Percentiles rank a stretch among this genome's conserved stretches.
These are phyloP conservation scores for Mesodorylaimus sp. DNA, from an alignment of 2,888 invertebrate species.

Conservation along the genomic window DNA sequence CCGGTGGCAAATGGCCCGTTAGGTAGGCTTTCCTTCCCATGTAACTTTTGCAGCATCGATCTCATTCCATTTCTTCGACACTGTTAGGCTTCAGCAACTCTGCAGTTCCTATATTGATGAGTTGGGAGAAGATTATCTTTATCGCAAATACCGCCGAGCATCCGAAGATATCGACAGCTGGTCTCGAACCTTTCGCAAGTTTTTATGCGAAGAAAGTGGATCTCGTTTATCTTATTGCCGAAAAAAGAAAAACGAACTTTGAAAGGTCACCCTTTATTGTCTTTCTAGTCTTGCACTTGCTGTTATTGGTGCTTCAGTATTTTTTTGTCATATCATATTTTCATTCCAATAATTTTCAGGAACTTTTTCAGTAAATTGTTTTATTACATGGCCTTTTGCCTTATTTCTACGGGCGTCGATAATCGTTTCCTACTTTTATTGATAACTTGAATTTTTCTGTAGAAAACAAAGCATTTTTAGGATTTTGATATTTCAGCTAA, in stretches of 20 bases:
- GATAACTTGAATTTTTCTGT: no score
- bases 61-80: neutral
- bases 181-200: neutral
- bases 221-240: neutral
- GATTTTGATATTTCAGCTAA: no score
- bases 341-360: no score
- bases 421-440: no score
- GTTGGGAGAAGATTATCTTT: neutral
- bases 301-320: no score
- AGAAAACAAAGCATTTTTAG: no score
- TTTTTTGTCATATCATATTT: no score
- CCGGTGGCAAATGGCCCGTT: neutral
- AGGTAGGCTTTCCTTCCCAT: neutral
- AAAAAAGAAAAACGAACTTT: neutral
- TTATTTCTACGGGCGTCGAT: no score
- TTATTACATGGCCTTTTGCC: no score
- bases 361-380: no score
- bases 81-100: neutral
- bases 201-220: neutral
- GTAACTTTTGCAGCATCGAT: neutral
- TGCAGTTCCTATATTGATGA: neutral
- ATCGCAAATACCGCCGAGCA: neutral
- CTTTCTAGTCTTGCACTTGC: no score
- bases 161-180: neutral
- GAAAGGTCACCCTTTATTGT: neutral